These are phyloP conservation scores for Gryllus bimaculatus DNA, from an alignment of 1,140 invertebrate genomes.

Conservation along the genomic window DNA sequence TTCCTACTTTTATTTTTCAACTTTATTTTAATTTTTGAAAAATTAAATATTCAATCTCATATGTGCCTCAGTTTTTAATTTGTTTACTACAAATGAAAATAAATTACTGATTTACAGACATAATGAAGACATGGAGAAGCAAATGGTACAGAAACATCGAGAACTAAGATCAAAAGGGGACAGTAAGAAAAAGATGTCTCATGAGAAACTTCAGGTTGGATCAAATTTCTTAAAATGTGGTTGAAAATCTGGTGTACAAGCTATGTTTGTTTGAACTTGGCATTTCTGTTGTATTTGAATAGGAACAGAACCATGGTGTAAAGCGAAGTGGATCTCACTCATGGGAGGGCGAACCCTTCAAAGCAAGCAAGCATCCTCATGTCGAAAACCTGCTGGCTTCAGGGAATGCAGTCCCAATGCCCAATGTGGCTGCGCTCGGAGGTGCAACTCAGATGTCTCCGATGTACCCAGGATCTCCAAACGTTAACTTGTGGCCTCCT, in stretches of 20 bases:
- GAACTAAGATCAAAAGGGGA: slow-evolving; percentile 45
- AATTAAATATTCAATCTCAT: too few relatives aligned
- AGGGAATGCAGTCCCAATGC: not conserved
- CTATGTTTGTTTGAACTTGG: too few relatives aligned
- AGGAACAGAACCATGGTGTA: slow-evolving; percentile 36
- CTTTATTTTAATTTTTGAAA: too few relatives aligned
- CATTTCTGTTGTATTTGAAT: slow-evolving; percentile 12
- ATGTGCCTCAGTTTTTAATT: too few relatives aligned
- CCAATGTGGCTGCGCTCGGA: not conserved
- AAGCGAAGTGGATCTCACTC: slow-evolving; percentile 46
- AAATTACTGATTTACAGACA: slow-evolving; percentile 37
- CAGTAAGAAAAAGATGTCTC: slow-evolving; percentile 33
- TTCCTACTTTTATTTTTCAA: too few relatives aligned
- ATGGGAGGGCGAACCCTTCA: slow-evolving; percentile 44
- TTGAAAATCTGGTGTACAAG: slow-evolving; percentile 22
- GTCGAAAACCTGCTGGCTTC: not conserved
- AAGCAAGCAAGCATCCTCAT: slow-evolving; percentile 40
- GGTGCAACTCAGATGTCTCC: not conserved
- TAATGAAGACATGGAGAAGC: slow-evolving; percentile 69
- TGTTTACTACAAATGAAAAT: too few relatives aligned
- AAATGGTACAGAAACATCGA: slow-evolving; percentile 58
- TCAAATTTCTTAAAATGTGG: slow-evolving; percentile 15
- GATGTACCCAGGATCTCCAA: slow-evolving; percentile 19
- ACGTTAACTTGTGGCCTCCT: slow-evolving; percentile 49
- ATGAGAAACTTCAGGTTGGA: slow-evolving; percentile 24